Evolutionary conservation across 2,797 vertebrate species (phyloP).

Genomic region (Tarsius wallacei): DNA sequence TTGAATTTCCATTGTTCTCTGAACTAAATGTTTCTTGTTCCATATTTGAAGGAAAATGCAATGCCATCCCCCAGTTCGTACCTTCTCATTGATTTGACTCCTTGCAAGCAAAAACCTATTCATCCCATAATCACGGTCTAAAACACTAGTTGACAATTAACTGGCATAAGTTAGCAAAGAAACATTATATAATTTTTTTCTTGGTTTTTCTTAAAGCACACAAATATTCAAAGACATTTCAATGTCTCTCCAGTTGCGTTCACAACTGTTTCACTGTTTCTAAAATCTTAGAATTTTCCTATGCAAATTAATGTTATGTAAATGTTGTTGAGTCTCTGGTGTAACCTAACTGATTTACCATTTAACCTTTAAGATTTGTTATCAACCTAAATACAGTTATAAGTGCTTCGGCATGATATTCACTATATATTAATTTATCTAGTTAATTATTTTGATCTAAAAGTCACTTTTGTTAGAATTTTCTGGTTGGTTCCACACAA

Average conservation of each 20-base stretch:
- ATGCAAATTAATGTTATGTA: neutral
- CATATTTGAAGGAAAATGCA: neutral
- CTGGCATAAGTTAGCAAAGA: neutral
- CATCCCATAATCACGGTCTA: neutral
- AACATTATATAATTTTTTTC: neutral
- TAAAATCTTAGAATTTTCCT: neutral
- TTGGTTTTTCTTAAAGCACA: neutral
- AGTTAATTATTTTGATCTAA: slow-evolving; percentile 5
- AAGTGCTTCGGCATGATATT: neutral
- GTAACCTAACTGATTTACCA: neutral
- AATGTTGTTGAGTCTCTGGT: neutral
- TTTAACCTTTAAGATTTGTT: slow-evolving; percentile 27
- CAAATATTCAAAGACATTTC: neutral
- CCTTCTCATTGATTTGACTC: neutral
- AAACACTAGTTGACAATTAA: neutral
- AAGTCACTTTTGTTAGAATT: slow-evolving; percentile 38
- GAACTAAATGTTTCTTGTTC: neutral
- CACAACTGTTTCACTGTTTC: neutral
- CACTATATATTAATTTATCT: neutral
- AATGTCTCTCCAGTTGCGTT: neutral
- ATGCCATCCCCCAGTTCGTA: neutral
- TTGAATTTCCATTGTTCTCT: neutral
- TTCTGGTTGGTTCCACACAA: neutral
- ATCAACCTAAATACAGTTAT: neutral
- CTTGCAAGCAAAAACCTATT: neutral